These are phyloP conservation scores for Cyrtorhinus lividipennis DNA, from an alignment of 1,140 invertebrate species.

Conservation along the genomic window DNA sequence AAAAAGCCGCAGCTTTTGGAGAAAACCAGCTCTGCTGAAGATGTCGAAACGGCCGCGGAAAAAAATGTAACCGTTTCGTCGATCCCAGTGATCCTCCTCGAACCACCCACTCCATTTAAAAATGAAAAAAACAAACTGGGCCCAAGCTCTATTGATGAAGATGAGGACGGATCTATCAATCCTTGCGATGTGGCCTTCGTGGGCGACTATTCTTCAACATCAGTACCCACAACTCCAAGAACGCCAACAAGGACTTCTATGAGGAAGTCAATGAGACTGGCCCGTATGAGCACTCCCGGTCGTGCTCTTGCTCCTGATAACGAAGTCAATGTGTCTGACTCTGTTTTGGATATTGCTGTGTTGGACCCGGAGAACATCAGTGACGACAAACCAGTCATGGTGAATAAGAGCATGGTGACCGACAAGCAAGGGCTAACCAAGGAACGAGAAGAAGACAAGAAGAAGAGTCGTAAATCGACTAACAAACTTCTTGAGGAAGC, in stretches of 20 bases:
- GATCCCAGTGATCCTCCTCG: no score
- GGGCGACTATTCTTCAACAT: background rate
- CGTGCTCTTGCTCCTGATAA: background rate
- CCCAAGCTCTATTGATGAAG: background rate
- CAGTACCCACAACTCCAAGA: background rate
- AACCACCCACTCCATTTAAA: constrained; percentile 2
- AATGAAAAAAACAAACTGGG: no score
- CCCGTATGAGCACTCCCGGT: background rate
- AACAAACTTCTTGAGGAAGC: no score
- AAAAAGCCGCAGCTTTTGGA: no score
- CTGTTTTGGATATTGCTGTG: background rate
- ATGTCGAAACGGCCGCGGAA: no score
- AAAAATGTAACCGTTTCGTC: no score
- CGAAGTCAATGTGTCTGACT: background rate
- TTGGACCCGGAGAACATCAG: background rate
- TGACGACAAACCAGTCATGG: background rate
- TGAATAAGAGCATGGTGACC: background rate
- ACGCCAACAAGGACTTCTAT: background rate
- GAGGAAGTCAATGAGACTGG: background rate
- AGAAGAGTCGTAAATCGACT: no score
- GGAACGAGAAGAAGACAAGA: background rate
- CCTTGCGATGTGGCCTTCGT: background rate
- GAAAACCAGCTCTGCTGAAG: no score
- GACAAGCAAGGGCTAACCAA: background rate
- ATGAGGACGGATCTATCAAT: background rate